Evolutionary conservation across 2,113 vertebrate genomes (phyloP).

Genomic region (Tychaedon coryphoeus): DNA sequence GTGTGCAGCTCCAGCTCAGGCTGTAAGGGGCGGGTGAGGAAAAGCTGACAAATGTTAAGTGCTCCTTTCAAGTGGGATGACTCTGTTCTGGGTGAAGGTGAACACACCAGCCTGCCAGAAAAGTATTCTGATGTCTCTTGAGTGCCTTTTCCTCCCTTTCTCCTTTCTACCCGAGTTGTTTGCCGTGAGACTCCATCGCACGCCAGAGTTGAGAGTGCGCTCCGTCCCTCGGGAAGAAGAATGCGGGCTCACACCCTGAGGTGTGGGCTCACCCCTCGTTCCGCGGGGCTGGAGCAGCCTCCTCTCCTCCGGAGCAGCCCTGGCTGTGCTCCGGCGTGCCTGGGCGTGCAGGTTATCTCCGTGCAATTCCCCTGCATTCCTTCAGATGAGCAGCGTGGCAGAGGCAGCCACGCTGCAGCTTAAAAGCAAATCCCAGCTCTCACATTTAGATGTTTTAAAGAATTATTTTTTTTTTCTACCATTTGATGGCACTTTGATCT

Average conservation of each 20-base stretch:
- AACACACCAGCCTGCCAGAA: not conserved
- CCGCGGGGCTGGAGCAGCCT: not conserved
- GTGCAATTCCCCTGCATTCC: constrained; percentile 23
- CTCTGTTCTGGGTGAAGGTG: constrained; percentile 9
- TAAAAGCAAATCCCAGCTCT: not conserved
- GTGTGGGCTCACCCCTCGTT: constrained; percentile 24
- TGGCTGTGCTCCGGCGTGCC: not conserved
- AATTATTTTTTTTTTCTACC: not conserved
- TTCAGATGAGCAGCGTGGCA: not conserved
- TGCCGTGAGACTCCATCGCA: not conserved
- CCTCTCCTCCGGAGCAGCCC: not conserved
- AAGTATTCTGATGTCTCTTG: not conserved
- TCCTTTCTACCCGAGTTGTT: not conserved
- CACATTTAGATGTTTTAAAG: not conserved
- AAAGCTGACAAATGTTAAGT: constrained; percentile 9
- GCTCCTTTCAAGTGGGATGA: constrained; percentile 7
- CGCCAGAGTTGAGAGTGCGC: not conserved
- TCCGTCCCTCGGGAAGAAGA: not conserved
- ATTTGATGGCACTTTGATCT: not conserved
- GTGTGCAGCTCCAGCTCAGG: not conserved
- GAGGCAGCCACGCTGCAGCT: not conserved
- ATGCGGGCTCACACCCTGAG: constrained; percentile 6
- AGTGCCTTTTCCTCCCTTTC: not conserved
- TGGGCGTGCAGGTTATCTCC: constrained; percentile 15
- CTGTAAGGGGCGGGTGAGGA: not conserved